Evolutionary conservation across 2,797 vertebrate genomes (phyloP).

Genomic region (Agapornis canus): DNA sequence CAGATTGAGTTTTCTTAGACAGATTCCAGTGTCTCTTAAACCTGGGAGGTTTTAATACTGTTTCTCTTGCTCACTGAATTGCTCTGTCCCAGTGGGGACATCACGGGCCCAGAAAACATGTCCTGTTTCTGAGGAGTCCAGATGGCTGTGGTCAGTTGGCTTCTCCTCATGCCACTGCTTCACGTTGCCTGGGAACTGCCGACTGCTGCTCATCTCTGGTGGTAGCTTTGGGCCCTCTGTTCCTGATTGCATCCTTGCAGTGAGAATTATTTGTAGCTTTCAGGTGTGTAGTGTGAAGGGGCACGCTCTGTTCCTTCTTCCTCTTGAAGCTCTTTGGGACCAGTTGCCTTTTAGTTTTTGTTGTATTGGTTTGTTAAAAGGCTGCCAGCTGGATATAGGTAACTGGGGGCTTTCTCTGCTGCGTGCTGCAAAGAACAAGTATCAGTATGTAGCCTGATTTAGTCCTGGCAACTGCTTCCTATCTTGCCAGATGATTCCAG

Average conservation of each 20-base stretch:
- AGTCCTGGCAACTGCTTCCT: constrained; percentile 36
- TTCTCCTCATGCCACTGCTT: not conserved
- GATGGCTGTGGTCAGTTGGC: not conserved
- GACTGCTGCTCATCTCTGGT: accelerated
- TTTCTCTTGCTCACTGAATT: not conserved
- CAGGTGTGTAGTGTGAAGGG: not conserved
- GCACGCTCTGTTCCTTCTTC: not conserved
- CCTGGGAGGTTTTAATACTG: accelerated
- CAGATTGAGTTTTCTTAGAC: not conserved
- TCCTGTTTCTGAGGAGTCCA: not conserved
- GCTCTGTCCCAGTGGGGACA: not conserved
- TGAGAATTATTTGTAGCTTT: not conserved
- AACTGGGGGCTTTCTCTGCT: not conserved
- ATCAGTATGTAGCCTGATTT: not conserved
- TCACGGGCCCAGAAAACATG: not conserved
- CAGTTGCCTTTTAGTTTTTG: not conserved
- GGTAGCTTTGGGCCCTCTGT: not conserved
- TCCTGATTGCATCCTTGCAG: not conserved
- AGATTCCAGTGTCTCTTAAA: not conserved
- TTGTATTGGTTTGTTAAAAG: not conserved
- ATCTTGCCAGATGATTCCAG: constrained; percentile 64
- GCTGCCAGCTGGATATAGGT: constrained; percentile 31
- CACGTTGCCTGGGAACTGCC: accelerated
- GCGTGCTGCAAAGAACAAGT: constrained; percentile 15
- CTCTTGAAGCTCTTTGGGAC: not conserved